These are phyloP conservation scores for Pithys albifrons DNA, from an alignment of 2,113 vertebrate genomes.

Conservation along the genomic window DNA sequence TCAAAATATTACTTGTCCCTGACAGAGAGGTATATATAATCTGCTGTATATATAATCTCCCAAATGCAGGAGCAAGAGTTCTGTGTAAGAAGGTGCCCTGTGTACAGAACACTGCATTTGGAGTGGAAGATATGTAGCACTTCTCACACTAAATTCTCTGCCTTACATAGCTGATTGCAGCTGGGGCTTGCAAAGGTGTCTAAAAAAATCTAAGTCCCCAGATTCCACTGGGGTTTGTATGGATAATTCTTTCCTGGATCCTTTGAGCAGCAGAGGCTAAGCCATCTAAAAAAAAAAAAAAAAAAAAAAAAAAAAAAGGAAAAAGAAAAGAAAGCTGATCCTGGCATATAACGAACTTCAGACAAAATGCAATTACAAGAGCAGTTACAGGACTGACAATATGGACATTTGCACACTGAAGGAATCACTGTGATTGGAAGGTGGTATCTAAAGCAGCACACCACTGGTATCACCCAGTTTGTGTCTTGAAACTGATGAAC, in stretches of 20 bases:
- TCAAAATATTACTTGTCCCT: background rate
- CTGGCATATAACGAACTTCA: background rate
- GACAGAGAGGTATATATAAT: background rate
- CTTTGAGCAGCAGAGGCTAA: background rate
- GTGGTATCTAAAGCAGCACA: background rate
- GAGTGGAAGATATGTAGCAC: background rate
- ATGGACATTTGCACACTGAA: background rate
- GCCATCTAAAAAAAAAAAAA: background rate
- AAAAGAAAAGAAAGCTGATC: background rate
- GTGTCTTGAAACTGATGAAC: background rate
- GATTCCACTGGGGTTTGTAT: background rate
- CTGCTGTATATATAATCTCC: background rate
- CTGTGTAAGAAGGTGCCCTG: background rate
- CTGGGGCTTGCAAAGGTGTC: background rate
- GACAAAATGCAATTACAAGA: background rate
- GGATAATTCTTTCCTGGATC: background rate
- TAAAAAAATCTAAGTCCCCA: background rate
- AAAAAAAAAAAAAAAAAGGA: background rate
- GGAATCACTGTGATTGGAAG: background rate
- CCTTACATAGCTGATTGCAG: background rate
- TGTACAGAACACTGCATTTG: background rate
- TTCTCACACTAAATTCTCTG: background rate
- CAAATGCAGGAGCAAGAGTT: background rate
- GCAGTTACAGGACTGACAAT: background rate
- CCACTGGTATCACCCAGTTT: background rate